Percentiles rank a stretch among this genome's conserved stretches.
Conservation (phyloP, 1,140 invertebrate species). For the Octopus bimaculoides region DNA sequence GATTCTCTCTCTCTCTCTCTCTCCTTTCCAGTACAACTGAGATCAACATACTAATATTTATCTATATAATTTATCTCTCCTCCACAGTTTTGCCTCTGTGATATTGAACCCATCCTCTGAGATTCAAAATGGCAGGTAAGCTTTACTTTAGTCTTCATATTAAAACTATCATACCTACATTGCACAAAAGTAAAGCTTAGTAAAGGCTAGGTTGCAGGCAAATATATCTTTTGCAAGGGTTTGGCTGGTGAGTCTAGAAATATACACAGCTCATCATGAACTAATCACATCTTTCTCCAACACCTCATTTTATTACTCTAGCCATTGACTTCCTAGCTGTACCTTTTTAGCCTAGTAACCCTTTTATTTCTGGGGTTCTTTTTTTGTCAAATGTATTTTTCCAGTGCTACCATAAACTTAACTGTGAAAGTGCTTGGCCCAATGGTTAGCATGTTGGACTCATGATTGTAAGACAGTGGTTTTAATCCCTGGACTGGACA, state of each 20-base stretch:
- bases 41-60: not conserved
- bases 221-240: not conserved
- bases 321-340: not conserved
- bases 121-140: slow-evolving; percentile 40
- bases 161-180: not conserved
- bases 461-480: too few relatives aligned
- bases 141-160: not conserved
- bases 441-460: too few relatives aligned
- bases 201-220: not conserved
- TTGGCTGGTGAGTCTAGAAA: not conserved
- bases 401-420: too few relatives aligned
- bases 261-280: not conserved
- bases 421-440: too few relatives aligned
- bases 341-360: not conserved
- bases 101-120: slow-evolving; percentile 41
- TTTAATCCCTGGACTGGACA: too few relatives aligned
- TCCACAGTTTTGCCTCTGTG: slow-evolving; percentile 46
- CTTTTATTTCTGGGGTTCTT: not conserved
- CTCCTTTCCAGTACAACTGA: not conserved
- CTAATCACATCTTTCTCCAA: not conserved
- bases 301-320: not conserved
- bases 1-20: too few relatives aligned
- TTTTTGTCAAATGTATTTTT: too few relatives aligned
- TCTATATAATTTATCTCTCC: slow-evolving; percentile 16
- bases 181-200: not conserved